Evolutionary conservation across 2,888 invertebrate species (phyloP).

Genomic region (Xestobium rufovillosum): DNA sequence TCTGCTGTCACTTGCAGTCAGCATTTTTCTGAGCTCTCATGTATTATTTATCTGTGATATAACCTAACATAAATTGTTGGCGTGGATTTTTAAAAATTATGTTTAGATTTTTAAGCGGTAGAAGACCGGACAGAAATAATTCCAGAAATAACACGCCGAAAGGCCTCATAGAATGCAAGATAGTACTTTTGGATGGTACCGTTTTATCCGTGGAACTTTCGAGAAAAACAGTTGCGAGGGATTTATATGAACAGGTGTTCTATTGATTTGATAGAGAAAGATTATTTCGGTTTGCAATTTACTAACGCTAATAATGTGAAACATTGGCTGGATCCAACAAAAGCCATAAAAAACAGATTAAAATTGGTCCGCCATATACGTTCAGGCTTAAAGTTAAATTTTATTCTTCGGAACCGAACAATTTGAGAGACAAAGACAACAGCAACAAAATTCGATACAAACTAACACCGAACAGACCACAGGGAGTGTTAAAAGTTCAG

Average conservation of each 20-base stretch:
- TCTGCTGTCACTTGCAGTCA: slow-evolving; percentile 83
- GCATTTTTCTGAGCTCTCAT: too few relatives aligned
- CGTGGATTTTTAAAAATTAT: too few relatives aligned
- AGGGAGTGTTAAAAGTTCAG: slow-evolving; percentile 37
- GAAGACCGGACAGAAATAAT: slow-evolving; percentile 19
- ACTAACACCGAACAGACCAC: slow-evolving; percentile 37
- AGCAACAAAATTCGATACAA: slow-evolving; percentile 31
- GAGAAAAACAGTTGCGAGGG: slow-evolving; percentile 91
- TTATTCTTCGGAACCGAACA: slow-evolving; percentile 97
- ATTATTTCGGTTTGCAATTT: slow-evolving; percentile 97
- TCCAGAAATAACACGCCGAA: slow-evolving; percentile 57
- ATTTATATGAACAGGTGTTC: slow-evolving; percentile 95
- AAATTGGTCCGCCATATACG: slow-evolving; percentile 96
- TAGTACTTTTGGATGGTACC: slow-evolving; percentile 90
- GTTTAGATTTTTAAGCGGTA: slow-evolving; percentile 72
- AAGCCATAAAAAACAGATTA: slow-evolving; percentile 82
- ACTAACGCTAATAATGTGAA: slow-evolving; percentile 97
- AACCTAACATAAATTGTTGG: too few relatives aligned
- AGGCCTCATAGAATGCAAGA: slow-evolving; percentile 86
- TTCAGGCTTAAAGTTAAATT: slow-evolving; percentile 94
- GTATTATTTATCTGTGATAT: too few relatives aligned
- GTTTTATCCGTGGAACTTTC: slow-evolving; percentile 85
- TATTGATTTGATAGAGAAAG: slow-evolving; percentile 98
- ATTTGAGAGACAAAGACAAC: slow-evolving; percentile 79
- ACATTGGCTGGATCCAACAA: slow-evolving; percentile 98